Evolutionary conservation across 2,113 vertebrate species (phyloP).

Genomic region (Sciurus niger): DNA sequence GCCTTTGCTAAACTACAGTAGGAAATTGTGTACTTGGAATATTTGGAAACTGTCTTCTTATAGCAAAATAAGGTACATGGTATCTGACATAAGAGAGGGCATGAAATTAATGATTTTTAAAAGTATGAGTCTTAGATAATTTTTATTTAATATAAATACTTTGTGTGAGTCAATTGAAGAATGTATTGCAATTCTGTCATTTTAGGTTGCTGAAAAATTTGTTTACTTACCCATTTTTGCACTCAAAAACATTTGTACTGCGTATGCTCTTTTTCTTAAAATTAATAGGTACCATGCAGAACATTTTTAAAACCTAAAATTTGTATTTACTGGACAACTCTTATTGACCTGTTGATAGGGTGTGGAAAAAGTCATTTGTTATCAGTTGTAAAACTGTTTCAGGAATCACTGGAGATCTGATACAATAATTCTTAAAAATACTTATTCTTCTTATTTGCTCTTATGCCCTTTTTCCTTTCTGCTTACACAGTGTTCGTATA

Average conservation of each 20-base stretch:
- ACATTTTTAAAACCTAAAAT: conserved; percentile 41
- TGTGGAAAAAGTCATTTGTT: background rate
- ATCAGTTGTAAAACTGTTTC: background rate
- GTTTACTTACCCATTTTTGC: background rate
- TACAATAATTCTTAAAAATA: background rate
- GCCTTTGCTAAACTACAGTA: background rate
- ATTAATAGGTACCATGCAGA: background rate
- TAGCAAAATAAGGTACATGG: background rate
- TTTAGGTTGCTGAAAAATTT: background rate
- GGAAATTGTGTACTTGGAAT: background rate
- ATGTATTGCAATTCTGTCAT: background rate
- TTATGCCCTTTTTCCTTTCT: background rate
- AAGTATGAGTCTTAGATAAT: background rate
- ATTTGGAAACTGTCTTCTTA: conserved; percentile 26
- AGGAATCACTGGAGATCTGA: background rate
- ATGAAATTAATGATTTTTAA: conserved; percentile 8
- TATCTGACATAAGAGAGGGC: background rate
- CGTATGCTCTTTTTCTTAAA: background rate
- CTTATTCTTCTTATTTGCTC: background rate
- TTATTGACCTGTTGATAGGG: background rate
- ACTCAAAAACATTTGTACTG: background rate
- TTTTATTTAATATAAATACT: conserved; percentile 32
- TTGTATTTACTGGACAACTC: conserved; percentile 8
- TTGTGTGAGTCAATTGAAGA: background rate
- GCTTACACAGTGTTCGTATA: background rate